phyloP scores from a whole-genome alignment of 2,888 invertebrate genomes.

The Parnassius apollo region DNA sequence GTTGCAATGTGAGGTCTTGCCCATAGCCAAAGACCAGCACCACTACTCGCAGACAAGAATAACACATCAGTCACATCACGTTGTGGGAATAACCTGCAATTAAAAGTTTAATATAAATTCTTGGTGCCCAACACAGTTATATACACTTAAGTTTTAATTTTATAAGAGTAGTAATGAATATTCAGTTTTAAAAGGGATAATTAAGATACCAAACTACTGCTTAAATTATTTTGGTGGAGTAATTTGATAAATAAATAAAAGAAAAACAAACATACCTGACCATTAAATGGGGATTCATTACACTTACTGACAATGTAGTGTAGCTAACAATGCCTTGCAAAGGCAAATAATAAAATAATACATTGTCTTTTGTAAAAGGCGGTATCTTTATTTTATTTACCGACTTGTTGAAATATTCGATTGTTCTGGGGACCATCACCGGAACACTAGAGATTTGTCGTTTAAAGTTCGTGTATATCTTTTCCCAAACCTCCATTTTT shows the following conservation, averaged over 20 bases:
- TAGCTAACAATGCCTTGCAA: constrained; percentile 88
- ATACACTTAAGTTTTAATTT: too few relatives aligned
- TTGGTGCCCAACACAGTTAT: too few relatives aligned
- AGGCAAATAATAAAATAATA: constrained; percentile 88
- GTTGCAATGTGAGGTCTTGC: constrained; percentile 87
- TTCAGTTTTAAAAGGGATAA: too few relatives aligned
- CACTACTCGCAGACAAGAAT: constrained; percentile 89
- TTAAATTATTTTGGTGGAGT: too few relatives aligned
- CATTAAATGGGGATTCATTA: constrained; percentile 90
- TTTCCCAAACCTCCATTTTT: constrained; percentile 69
- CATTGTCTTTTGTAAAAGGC: constrained; percentile 86
- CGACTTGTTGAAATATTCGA: constrained; percentile 65
- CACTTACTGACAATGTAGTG: constrained; percentile 89
- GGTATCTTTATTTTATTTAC: constrained; percentile 74
- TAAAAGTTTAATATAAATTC: too few relatives aligned
- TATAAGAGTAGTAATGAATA: too few relatives aligned
- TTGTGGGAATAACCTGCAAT: constrained; percentile 85
- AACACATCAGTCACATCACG: constrained; percentile 91
- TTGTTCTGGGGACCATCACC: constrained; percentile 54
- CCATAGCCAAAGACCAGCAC: constrained; percentile 91
- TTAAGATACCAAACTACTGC: too few relatives aligned
- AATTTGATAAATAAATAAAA: too few relatives aligned
- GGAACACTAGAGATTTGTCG: constrained; percentile 55
- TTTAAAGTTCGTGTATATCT: constrained; percentile 56
- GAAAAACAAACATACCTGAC: constrained; percentile 77